Base-by-base conservation (phyloP, 1,140 invertebrate genomes). In the Anagrus nilaparvatae region DNA sequence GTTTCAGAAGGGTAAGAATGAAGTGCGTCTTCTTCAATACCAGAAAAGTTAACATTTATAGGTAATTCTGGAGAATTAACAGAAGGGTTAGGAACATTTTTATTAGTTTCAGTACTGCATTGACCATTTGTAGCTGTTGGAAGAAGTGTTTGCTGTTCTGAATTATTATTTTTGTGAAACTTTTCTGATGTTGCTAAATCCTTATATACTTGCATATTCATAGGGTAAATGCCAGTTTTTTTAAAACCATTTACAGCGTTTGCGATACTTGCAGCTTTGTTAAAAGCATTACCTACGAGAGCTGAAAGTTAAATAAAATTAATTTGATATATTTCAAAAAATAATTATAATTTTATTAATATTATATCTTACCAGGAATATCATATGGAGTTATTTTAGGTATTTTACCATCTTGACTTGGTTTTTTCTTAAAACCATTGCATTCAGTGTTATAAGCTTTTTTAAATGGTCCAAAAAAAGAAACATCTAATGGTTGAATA, bases 371-470 rank as follows among this genome's bases (percentile, higher is more conserved):
- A 8, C 23, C 36, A 8, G 20, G 25, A 30, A 49, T 16, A 32
- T 45, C 30, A 9, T 45, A 45, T 2, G 32, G 40, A 13, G 43
- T 28, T 3, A 49, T 46, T 19, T 39, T 35, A 27, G 35, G 17
- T 7, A 43, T 5, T 17, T 35, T 7, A 3, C 35, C 24, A 9
- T 32, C 18, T 17, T 55, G n/a, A n/a, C n/a, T n/a, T n/a, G n/a
- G n/a, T n/a, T n/a, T n/a, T n/a, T n/a, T 52, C 48, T 63, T 60
- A 51, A 55, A 59, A 37, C 51, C 55, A 57, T 56, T 53, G 55
- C 52, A 56, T 17, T 18, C 40, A 46, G 40, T 52, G 52, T 52
- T 47, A 35, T 61, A 68, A 9, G 55, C 54, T 30, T 25, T 30
- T 30, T 58, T 53, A 13, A 59, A 48, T 29, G 52, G 46, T 6